These are phyloP conservation scores for Pseudomyrmex gracilis DNA, from an alignment of 1,140 invertebrate genomes.

Conservation along the genomic window DNA sequence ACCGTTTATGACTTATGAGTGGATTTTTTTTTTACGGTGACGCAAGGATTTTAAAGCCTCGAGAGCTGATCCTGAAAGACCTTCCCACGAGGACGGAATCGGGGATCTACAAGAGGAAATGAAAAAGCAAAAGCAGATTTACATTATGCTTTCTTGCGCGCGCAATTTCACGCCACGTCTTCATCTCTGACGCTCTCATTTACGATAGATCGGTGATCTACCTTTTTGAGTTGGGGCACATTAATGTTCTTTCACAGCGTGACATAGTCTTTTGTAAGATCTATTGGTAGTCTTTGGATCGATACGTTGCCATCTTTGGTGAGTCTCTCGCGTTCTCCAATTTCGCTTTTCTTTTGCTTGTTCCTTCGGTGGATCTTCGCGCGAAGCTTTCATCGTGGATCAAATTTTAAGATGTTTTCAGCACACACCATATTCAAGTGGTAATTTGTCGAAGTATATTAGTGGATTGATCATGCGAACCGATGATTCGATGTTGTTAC, in stretches of 20 bases:
- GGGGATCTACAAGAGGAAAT: slow-evolving; percentile 45
- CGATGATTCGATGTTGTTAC: slow-evolving; percentile 15
- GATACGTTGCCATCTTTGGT: slow-evolving; percentile 77
- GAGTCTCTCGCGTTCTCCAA: slow-evolving; percentile 61
- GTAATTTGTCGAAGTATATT: slow-evolving; percentile 25
- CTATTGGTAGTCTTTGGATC: slow-evolving; percentile 74
- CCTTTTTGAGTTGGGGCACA: slow-evolving; percentile 18
- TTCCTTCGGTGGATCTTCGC: neutral
- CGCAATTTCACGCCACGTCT: too few relatives aligned
- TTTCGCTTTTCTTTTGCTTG: neutral
- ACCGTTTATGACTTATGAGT: neutral
- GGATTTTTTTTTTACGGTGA: neutral
- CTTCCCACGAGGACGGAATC: slow-evolving; percentile 65
- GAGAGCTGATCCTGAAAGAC: slow-evolving; percentile 30
- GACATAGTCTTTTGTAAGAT: slow-evolving; percentile 42
- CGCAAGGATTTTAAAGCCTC: neutral
- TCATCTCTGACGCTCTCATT: slow-evolving; percentile 8
- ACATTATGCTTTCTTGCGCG: neutral
- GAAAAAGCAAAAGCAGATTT: slow-evolving; percentile 11
- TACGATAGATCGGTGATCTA: slow-evolving; percentile 20
- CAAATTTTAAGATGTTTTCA: slow-evolving; percentile 7
- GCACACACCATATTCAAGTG: neutral
- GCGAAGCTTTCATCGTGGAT: slow-evolving; percentile 6
- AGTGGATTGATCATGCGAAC: slow-evolving; percentile 34
- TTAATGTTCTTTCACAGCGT: slow-evolving; percentile 36